These are phyloP conservation scores for Onychomys arenicola DNA, from an alignment of 2,797 vertebrate genomes.

Conservation along the genomic window DNA sequence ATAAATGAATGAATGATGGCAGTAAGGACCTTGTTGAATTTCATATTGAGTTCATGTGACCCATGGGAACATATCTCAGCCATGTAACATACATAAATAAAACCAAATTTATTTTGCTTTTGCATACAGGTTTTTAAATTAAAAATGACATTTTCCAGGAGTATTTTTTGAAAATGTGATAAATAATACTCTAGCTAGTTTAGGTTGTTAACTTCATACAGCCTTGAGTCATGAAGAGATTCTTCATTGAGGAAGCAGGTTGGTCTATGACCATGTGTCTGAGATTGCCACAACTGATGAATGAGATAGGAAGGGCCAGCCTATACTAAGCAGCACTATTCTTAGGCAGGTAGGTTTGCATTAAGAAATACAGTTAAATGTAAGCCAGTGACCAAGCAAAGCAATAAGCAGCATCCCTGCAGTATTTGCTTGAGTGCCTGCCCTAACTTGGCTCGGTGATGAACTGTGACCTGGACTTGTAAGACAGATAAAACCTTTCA, in stretches of 20 bases:
- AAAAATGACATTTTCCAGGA: neutral
- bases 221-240: neutral
- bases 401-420: rapidly evolving
- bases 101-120: neutral
- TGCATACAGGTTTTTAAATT: neutral
- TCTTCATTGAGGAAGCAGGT: neutral
- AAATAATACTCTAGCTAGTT: neutral
- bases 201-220: neutral
- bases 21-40: neutral
- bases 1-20: neutral
- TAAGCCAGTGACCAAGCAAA: neutral
- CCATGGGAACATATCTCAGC: neutral
- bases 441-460: neutral
- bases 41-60: neutral
- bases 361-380: neutral
- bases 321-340: neutral
- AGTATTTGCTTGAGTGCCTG: neutral
- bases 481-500: neutral
- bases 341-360: neutral
- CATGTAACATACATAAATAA: neutral
- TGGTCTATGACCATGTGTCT: neutral
- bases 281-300: neutral
- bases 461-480: neutral
- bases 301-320: neutral
- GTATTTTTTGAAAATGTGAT: neutral